phyloP scores from a whole-genome alignment of 2,888 invertebrate species.

The Miltochrista miniata region DNA sequence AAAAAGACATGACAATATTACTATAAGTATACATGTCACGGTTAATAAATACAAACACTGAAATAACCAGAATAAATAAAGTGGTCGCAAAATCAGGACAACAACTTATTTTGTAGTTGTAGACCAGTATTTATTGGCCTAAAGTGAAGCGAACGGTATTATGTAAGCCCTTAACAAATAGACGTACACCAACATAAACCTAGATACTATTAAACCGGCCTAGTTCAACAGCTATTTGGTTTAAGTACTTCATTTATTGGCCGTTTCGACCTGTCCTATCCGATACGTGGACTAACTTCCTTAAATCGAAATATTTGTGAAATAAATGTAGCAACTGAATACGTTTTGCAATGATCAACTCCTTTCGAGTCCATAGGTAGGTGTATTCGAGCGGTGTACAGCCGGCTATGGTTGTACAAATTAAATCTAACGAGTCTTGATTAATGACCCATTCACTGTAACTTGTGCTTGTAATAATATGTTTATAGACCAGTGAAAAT shows the following conservation, averaged over 20 bases:
- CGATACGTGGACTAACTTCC: conserved; percentile 47
- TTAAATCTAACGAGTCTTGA: conserved; percentile 18
- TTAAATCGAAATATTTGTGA: conserved; percentile 32
- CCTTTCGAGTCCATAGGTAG: conserved; percentile 21
- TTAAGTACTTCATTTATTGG: conserved; percentile 45
- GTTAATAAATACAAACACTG: no score
- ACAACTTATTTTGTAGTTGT: conserved; percentile 20
- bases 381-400: conserved; percentile 14
- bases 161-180: conserved; percentile 29
- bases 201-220: conserved; percentile 27
- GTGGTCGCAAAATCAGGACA: conserved; percentile 30
- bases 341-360: conserved; percentile 24
- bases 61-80: conserved; percentile 8
- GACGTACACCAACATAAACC: no score
- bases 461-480: no score
- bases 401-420: conserved; percentile 12
- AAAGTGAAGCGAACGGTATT: conserved; percentile 29
- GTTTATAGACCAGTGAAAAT: no score
- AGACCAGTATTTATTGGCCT: conserved; percentile 9
- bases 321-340: conserved; percentile 23
- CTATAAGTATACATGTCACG: no score
- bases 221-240: conserved; percentile 42
- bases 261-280: conserved; percentile 39
- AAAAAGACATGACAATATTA: no score
- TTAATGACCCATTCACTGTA: not conserved